Evolutionary conservation across 2,797 vertebrate species (phyloP), one percentile per base, ranked within the genome.

Genomic region (Syngnathus rostellatus): DNA sequence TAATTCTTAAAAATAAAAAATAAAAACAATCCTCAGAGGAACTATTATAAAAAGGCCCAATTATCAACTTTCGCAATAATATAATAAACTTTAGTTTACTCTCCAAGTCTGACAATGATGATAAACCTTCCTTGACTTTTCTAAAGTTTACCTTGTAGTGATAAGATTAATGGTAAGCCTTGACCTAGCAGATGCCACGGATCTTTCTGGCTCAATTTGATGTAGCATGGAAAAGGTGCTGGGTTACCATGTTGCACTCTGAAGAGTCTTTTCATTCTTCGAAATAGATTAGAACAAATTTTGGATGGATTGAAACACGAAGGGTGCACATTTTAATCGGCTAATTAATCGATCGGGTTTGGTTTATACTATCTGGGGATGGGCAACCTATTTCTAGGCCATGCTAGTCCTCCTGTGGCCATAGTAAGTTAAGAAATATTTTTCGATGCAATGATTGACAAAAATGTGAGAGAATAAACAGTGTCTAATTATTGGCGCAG

Each of bases 91-190:
- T 43, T 11, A 46, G 45, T 46, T 46, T 31, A 4, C 45, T 37
- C 19, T 17, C 31, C 45, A n/a, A 4, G 25, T 37, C 45, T 63
- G 46, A 31, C 31, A 31, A 31, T 31, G 31, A 31, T 31, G 31
- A 31, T 43, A 60, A 41, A 60, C 38, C 58, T 62, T 6, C 38
- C 19, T 59, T 38, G 19, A 17, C 37, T 60, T 51, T 65, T 68
- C 67, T 23, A 12, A 46, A 25, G 64, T 77, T 81, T 76, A 76
- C 65, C 67, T 64, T 57, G 67, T 71, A 70, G 79, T 80, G 79
- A 88, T 77, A 40, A 80, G 87, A 91, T 90, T 90, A 89, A 62
- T 67, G 69, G 67, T 89, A 85, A 90, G 77, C 75, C 65, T 67
- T 72, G 59, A 68, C 46, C 19, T 59, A 65, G 41, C 85, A 86